Evolutionary conservation across 2,797 vertebrate species (phyloP).

Genomic region (Oryzias dopingdopingensis): DNA sequence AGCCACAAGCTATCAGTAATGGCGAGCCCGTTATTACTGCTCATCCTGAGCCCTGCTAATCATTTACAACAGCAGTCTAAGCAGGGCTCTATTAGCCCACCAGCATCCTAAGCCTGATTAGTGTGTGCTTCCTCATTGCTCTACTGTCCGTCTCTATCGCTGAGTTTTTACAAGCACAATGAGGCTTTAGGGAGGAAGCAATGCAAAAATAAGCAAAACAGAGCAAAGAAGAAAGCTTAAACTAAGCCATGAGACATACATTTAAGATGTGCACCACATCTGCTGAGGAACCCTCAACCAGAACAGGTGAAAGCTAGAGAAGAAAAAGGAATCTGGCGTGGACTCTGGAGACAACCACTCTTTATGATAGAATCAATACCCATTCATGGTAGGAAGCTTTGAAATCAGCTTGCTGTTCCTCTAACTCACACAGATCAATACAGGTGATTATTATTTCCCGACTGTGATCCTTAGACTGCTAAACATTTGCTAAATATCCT

Average conservation of each 20-base stretch:
- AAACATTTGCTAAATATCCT: constrained; percentile 41
- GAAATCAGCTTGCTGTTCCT: constrained; percentile 54
- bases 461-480: constrained; percentile 47
- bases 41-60: constrained; percentile 73
- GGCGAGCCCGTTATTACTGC: constrained; percentile 57
- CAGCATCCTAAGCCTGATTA: constrained; percentile 93
- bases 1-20: constrained; percentile 62
- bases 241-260: constrained; percentile 1
- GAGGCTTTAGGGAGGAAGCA: constrained; percentile 3
- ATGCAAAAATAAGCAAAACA: background rate
- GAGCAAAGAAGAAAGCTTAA: constrained; percentile 7
- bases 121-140: constrained; percentile 53
- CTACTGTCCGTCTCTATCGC: constrained; percentile 32
- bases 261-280: constrained; percentile 9
- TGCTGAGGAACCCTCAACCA: constrained; percentile 6
- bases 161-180: constrained; percentile 16
- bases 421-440: constrained; percentile 65
- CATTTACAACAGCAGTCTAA: constrained; percentile 86
- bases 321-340: constrained; percentile 24
- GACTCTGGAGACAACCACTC: constrained; percentile 55
- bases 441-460: constrained; percentile 66
- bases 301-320: constrained; percentile 43
- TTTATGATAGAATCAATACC: constrained; percentile 73
- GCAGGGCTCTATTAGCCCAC: constrained; percentile 83
- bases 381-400: constrained; percentile 65